A percentile compares a stretch with the other conserved stretches of the same genome.
Conservation (phyloP, 2,888 invertebrate genomes). For the Camponotus fellah region DNA sequence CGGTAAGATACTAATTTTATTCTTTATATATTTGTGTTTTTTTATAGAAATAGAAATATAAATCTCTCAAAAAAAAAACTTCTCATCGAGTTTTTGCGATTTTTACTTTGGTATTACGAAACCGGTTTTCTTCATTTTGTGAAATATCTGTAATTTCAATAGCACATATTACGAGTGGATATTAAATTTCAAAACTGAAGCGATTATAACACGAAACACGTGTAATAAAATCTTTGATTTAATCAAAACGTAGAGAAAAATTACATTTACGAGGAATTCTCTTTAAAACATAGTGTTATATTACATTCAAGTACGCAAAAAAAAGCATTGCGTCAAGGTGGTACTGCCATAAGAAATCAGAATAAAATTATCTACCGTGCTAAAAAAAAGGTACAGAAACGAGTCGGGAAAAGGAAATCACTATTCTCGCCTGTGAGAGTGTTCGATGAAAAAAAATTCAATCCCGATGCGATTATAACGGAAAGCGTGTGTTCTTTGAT, state of each 20-base stretch:
- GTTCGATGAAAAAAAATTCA: constrained; percentile 7
- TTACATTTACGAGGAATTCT: neutral
- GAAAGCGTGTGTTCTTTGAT: too few species aligned
- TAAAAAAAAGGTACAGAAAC: neutral
- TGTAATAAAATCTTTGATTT: neutral
- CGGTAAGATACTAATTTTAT: neutral
- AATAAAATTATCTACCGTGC: neutral
- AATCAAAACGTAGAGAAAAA: neutral
- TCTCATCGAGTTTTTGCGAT: neutral
- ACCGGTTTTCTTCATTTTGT: neutral
- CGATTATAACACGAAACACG: neutral
- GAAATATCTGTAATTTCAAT: neutral
- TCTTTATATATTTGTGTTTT: neutral
- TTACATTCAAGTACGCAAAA: neutral
- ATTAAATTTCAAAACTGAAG: constrained; percentile 8
- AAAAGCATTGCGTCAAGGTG: neutral
- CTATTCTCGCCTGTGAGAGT: neutral
- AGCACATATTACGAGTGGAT: neutral
- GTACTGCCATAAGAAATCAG: neutral
- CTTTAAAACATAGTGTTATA: neutral
- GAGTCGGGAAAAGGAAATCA: neutral
- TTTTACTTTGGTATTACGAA: constrained; percentile 1
- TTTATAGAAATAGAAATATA: neutral
- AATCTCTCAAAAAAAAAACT: neutral
- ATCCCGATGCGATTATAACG: neutral